A percentile compares a stretch with the other conserved stretches of the same genome.
phyloP scores from a whole-genome alignment of 1,140 invertebrate genomes.

The Eulimnadia texana region DNA sequence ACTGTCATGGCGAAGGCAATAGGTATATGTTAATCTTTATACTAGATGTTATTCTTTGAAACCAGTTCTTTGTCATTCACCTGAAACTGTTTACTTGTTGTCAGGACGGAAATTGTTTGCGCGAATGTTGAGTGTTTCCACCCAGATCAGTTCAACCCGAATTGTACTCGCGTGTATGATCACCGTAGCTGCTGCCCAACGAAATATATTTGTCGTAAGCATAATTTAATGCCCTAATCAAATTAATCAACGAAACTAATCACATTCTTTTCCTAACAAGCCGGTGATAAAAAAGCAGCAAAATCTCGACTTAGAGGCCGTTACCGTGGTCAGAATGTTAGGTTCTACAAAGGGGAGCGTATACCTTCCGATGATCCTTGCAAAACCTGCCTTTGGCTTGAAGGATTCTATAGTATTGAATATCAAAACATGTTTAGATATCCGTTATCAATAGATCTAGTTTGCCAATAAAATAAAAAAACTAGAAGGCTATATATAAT shows the following conservation, averaged over 20 bases:
- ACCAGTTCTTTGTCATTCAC: not conserved
- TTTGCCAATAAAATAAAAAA: not conserved
- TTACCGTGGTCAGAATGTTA: not conserved
- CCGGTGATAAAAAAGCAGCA: not conserved
- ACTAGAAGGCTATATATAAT: not conserved
- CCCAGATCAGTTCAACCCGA: not conserved
- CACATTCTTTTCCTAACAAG: not conserved
- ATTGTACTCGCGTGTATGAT: not conserved
- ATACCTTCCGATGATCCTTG: conserved; percentile 6
- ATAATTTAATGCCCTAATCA: not conserved
- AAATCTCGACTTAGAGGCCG: not conserved
- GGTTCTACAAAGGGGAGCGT: not conserved
- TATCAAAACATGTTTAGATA: not conserved
- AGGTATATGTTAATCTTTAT: too few relatives aligned
- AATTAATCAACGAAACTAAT: not conserved
- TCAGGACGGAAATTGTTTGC: not conserved
- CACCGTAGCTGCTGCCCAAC: conserved; percentile 16
- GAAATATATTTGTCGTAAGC: conserved; percentile 19
- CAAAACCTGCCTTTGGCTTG: conserved; percentile 5
- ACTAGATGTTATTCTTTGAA: too few relatives aligned
- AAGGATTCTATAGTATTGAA: not conserved
- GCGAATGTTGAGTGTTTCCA: not conserved
- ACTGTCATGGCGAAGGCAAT: not conserved
- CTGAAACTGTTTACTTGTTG: too few relatives aligned
- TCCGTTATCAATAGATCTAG: not conserved